phyloP scores from a whole-genome alignment of 2,888 invertebrate genomes.

The Nephrotoma guestfalica region DNA sequence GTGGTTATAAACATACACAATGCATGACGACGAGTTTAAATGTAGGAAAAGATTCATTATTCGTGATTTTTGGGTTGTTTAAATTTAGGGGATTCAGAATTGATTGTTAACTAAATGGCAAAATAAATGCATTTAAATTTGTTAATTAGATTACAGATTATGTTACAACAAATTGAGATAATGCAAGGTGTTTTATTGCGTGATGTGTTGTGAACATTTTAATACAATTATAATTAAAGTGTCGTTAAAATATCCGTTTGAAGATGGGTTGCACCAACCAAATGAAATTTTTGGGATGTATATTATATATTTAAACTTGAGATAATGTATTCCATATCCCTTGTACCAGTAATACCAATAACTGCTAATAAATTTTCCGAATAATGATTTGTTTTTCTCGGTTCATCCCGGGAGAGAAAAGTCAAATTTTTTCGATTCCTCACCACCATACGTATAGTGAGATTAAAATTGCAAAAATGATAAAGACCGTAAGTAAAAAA shows the following conservation, averaged over 20 bases:
- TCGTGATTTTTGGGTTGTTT: background rate
- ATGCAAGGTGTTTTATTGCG: background rate
- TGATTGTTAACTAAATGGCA: background rate
- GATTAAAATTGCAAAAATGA: background rate
- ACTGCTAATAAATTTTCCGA: background rate
- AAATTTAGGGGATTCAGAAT: background rate
- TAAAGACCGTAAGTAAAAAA: background rate
- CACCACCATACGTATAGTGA: background rate
- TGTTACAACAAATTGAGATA: background rate
- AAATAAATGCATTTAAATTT: background rate
- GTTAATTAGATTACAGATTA: background rate
- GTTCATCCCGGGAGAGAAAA: background rate
- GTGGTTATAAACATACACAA: background rate
- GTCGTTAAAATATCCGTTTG: background rate
- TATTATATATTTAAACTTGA: too few species aligned
- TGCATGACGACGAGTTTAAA: background rate
- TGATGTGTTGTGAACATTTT: background rate
- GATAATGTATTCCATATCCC: background rate
- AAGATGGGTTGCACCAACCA: background rate
- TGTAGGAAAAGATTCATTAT: background rate
- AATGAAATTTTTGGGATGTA: background rate
- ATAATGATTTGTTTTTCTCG: background rate
- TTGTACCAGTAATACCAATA: background rate
- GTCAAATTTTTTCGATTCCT: background rate
- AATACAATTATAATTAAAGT: background rate